Base-by-base conservation (phyloP, 37 sponge, comb jelly and placozoan species). In the Theonella swinhoei region DNA sequence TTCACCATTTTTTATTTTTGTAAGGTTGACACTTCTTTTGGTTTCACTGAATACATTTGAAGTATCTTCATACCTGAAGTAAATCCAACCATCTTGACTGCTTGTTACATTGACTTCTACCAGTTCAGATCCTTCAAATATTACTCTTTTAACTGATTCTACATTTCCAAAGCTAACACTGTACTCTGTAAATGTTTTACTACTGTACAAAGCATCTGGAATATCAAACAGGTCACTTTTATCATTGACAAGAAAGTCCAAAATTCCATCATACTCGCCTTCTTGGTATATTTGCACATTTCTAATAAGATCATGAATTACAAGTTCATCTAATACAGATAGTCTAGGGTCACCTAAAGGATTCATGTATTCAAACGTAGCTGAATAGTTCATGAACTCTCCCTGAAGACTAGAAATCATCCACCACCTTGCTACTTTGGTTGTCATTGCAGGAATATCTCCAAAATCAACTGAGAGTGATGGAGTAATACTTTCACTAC, bases 261-360 rank as follows among this genome's bases (percentile, higher is more conserved):
- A n/a, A n/a, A n/a, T n/a, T n/a, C n/a, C n/a, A n/a, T n/a, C n/a
- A n/a, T n/a, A n/a, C n/a, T n/a, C n/a, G n/a, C n/a, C n/a, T n/a
- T n/a, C n/a, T n/a, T n/a, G n/a, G n/a, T n/a, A n/a, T n/a, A n/a
- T n/a, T n/a, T n/a, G n/a, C n/a, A n/a, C n/a, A n/a, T n/a, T n/a
- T n/a, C n/a, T n/a, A n/a, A n/a, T n/a, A n/a, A n/a, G n/a, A n/a
- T n/a, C n/a, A n/a, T n/a, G n/a, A n/a, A n/a, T n/a, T n/a, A n/a
- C n/a, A n/a, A n/a, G n/a, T n/a, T n/a, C n/a, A n/a, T n/a, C n/a
- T n/a, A n/a, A n/a, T n/a, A n/a, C n/a, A n/a, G n/a, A n/a, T n/a
- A n/a, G n/a, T n/a, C n/a, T n/a, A n/a, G n/a, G n/a, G 35, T 80
- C 81, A 69, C 81, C 81, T 54, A 80, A 70, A 31, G 81, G 81